These are phyloP conservation scores for Chaenocephalus aceratus DNA, from an alignment of 2,113 vertebrate species.

Conservation along the genomic window DNA sequence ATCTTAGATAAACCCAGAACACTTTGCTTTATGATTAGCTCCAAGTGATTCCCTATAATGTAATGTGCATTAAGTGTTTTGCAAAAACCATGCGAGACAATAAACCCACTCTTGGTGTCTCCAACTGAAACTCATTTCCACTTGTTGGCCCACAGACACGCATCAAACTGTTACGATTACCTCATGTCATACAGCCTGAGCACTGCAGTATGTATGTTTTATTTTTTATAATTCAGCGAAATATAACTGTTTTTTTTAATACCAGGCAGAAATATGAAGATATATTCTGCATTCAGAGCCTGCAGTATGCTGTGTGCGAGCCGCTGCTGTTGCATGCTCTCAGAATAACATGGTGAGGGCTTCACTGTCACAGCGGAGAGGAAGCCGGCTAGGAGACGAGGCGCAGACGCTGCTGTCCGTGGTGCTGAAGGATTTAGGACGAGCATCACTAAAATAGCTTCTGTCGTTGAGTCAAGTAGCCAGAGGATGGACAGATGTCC, in stretches of 20 bases:
- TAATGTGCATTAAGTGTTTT: conserved; percentile 17
- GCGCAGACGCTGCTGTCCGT: conserved; percentile 35
- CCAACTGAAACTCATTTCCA: conserved; percentile 46
- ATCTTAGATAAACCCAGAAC: neutral
- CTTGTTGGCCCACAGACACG: conserved; percentile 49
- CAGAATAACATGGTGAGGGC: conserved; percentile 21
- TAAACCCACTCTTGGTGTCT: conserved; percentile 9
- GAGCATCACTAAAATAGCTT: conserved; percentile 43
- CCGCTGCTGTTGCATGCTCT: conserved; percentile 43
- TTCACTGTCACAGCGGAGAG: conserved; percentile 39
- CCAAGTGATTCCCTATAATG: neutral
- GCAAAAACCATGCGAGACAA: neutral
- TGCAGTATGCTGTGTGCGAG: conserved; percentile 21
- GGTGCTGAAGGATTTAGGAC: conserved; percentile 40
- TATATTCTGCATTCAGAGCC: conserved; percentile 43
- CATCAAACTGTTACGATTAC: conserved; percentile 30
- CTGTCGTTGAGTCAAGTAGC: conserved; percentile 34
- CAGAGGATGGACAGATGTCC: conserved; percentile 41
- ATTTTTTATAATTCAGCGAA: conserved; percentile 64
- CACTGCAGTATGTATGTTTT: conserved; percentile 38
- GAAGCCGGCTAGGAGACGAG: conserved; percentile 4
- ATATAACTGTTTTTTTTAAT: conserved; percentile 70
- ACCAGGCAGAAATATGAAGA: conserved; percentile 64
- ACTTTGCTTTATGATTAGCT: conserved; percentile 21
- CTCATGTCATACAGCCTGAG: conserved; percentile 37